Evolutionary conservation across 2,888 invertebrate species (phyloP).

Genomic region (Diploptera punctata): DNA sequence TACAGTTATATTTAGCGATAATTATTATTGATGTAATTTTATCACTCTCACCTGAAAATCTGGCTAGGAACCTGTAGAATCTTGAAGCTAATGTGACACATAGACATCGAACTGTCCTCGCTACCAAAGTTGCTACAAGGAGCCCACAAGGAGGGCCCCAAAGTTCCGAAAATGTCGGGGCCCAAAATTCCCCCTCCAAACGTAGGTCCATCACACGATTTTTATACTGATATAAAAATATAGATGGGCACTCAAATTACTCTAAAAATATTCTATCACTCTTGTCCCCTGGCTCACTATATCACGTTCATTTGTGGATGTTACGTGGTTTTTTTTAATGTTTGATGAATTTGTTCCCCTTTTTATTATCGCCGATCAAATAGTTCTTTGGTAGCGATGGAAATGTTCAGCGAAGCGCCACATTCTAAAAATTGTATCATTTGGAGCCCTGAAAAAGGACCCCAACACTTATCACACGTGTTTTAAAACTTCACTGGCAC

Average conservation of each 20-base stretch:
- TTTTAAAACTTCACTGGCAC: conserved; percentile 11
- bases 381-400: background rate
- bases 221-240: conserved; percentile 15
- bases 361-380: background rate
- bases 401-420: background rate
- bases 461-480: conserved; percentile 13
- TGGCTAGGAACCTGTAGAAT: conserved; percentile 61
- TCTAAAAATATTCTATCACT: conserved; percentile 9
- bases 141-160: conserved; percentile 20
- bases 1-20: too few species aligned
- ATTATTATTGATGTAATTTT: too few species aligned
- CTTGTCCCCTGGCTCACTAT: background rate
- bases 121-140: conserved; percentile 27
- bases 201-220: conserved; percentile 22
- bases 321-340: too few species aligned
- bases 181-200: conserved; percentile 25
- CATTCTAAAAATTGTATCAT: conserved; percentile 3
- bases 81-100: conserved; percentile 50
- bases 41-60: conserved; percentile 67
- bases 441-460: background rate
- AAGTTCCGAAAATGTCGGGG: conserved; percentile 16
- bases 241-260: background rate
- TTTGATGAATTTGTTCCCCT: too few species aligned
- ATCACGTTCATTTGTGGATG: background rate
- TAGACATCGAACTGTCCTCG: conserved; percentile 38